phyloP scores from a whole-genome alignment of 2,113 vertebrate genomes.

The Syrmaticus mikado region DNA sequence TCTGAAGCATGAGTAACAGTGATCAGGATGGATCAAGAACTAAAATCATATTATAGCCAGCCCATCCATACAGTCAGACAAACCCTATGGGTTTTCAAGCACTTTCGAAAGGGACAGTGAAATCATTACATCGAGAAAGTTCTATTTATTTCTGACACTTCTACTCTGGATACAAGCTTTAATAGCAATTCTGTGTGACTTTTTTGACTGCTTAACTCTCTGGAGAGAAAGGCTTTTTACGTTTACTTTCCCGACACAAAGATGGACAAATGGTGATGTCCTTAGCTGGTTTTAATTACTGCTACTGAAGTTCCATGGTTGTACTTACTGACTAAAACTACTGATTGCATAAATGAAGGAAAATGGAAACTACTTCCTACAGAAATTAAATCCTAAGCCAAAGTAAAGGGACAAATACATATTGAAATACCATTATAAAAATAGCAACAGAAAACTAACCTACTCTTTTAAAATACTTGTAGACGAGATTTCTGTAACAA shows the following conservation, averaged over 20 bases:
- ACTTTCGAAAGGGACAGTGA: conserved; percentile 12
- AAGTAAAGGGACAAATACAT: background rate
- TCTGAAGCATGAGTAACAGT: background rate
- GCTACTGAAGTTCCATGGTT: background rate
- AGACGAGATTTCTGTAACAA: background rate
- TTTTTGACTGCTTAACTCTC: background rate
- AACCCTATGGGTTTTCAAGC: background rate
- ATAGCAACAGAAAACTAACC: conserved; percentile 10
- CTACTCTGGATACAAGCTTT: background rate
- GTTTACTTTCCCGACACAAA: background rate
- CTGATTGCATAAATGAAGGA: conserved; percentile 37
- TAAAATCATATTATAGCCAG: background rate
- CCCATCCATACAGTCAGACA: background rate
- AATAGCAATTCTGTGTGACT: background rate
- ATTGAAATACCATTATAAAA: background rate
- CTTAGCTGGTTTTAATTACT: conserved; percentile 14
- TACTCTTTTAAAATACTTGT: background rate
- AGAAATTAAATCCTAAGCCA: conserved; percentile 26
- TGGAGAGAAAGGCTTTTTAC: background rate
- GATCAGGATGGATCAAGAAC: background rate
- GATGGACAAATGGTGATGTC: background rate
- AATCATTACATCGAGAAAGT: conserved; percentile 1
- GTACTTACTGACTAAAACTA: background rate
- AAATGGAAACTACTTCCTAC: conserved; percentile 44
- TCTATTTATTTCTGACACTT: background rate